Conservation (phyloP, 2,113 vertebrate species). For the Brachyistius frenatus region DNA sequence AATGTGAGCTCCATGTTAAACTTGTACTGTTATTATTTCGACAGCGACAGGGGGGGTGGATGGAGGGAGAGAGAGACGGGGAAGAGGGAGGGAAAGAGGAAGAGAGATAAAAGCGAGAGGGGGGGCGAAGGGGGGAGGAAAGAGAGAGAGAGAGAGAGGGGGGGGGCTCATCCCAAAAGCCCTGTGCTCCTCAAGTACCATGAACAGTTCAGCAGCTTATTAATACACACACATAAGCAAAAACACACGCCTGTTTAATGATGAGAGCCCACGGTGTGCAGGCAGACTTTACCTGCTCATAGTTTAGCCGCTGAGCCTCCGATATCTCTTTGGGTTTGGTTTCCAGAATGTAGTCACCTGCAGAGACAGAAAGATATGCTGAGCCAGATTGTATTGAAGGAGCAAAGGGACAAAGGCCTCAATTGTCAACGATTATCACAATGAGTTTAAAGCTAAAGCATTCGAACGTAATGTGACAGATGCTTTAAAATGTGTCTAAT, state of each 20-base stretch:
- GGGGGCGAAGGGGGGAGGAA: not conserved
- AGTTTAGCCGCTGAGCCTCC: constrained; percentile 97
- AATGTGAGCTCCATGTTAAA: constrained; percentile 28
- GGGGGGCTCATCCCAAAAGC: constrained; percentile 31
- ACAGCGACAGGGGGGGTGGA: not conserved
- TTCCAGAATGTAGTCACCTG: constrained; percentile 98
- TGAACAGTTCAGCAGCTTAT: constrained; percentile 48
- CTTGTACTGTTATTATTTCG: not conserved
- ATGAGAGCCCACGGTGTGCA: not conserved
- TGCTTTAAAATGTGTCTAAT: constrained; percentile 14
- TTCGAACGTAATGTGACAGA: constrained; percentile 1
- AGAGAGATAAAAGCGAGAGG: not conserved
- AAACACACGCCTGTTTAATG: constrained; percentile 34
- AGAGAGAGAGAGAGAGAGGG: constrained; percentile 12
- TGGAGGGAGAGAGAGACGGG: constrained; percentile 10
- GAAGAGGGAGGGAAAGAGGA: constrained; percentile 16
- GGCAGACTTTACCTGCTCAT: constrained; percentile 92
- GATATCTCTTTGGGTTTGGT: constrained; percentile 99
- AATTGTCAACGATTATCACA: constrained; percentile 3
- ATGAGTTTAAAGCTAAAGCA: not conserved
- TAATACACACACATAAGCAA: constrained; percentile 41
- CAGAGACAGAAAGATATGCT: constrained; percentile 61
- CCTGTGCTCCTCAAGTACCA: constrained; percentile 20
- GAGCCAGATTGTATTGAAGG: not conserved
- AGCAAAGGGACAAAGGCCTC: not conserved